A percentile compares a stretch with the other conserved stretches of the same genome.
These are phyloP conservation scores for Aphrophora alni DNA, from an alignment of 2,888 invertebrate species.

Conservation along the genomic window DNA sequence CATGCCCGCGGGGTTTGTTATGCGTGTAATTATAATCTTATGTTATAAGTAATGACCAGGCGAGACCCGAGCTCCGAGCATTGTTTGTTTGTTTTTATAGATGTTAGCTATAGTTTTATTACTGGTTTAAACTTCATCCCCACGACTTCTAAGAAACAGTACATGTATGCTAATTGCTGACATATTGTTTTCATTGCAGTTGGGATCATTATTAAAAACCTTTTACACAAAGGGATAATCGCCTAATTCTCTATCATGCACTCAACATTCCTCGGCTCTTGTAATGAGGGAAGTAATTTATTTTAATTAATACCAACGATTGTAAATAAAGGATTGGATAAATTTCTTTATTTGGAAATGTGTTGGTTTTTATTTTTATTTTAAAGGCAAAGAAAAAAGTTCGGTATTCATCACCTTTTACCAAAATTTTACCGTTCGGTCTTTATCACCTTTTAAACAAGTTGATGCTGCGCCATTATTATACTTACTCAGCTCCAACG, in stretches of 20 bases:
- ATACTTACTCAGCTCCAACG: no score
- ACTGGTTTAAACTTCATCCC: conserved; percentile 15
- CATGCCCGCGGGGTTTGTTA: background rate
- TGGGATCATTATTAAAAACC: background rate
- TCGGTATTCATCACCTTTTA: no score
- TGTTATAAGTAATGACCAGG: conserved; percentile 14
- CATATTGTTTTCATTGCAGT: background rate
- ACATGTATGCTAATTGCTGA: background rate
- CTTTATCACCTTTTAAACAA: no score
- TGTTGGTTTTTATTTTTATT: no score
- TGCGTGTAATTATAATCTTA: conserved; percentile 31
- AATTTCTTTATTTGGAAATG: no score
- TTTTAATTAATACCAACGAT: no score
- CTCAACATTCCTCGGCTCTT: no score
- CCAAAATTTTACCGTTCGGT: no score
- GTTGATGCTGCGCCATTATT: no score
- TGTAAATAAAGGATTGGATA: no score
- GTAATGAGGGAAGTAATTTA: no score
- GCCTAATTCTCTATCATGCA: background rate
- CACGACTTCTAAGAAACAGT: background rate
- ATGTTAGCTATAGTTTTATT: conserved; percentile 27
- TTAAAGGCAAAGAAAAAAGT: no score
- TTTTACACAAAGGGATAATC: background rate
- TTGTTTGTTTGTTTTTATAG: conserved; percentile 33
- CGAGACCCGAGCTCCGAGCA: conserved; percentile 7